Conservation (phyloP, 2,797 vertebrate species). For the Coregonus suidteri region DNA sequence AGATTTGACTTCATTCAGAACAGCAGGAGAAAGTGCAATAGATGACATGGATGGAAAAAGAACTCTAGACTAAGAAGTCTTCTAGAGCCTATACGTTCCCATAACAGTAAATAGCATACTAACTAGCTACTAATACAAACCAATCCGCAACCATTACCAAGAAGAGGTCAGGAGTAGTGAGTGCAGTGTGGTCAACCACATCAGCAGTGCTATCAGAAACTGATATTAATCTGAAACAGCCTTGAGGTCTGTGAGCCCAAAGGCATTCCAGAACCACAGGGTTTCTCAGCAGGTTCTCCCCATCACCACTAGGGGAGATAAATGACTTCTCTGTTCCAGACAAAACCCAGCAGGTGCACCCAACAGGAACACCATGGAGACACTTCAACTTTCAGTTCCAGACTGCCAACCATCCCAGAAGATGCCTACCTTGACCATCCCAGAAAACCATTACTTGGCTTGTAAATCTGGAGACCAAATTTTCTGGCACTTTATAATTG, state of each 20-base stretch:
- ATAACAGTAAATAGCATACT: too few species aligned
- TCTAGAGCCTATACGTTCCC: neutral
- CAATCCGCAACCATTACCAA: neutral
- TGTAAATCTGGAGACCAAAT: neutral
- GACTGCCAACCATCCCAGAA: too few species aligned
- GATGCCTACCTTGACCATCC: neutral
- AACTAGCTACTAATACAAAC: too few species aligned
- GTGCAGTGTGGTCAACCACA: neutral
- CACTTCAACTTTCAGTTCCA: neutral
- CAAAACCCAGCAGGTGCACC: neutral
- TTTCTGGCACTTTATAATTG: neutral
- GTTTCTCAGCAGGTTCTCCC: neutral
- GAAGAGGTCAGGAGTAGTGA: neutral
- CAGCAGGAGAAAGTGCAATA: slow-evolving; percentile 28
- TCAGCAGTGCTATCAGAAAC: neutral
- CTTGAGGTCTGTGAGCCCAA: neutral
- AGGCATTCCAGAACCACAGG: neutral
- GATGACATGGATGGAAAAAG: slow-evolving; percentile 10
- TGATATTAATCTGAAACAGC: neutral
- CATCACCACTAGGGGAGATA: neutral
- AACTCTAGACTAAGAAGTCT: neutral
- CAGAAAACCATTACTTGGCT: neutral
- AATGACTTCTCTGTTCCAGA: neutral
- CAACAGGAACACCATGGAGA: neutral
- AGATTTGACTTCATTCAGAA: slow-evolving; percentile 68